These are phyloP conservation scores for Cotesia chilonis DNA, from an alignment of 1,140 invertebrate genomes.

Conservation along the genomic window DNA sequence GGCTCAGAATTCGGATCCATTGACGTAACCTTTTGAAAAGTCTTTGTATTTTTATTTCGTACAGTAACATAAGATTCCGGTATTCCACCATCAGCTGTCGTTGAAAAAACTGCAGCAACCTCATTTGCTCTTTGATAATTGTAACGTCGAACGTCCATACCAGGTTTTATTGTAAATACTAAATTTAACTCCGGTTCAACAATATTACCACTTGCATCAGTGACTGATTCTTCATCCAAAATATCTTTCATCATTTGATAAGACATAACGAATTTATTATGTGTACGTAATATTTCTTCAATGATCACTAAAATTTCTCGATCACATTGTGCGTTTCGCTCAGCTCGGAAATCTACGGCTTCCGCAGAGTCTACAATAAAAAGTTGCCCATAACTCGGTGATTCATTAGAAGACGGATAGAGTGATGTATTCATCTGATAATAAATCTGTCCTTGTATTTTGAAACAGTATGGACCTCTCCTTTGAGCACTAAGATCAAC, in stretches of 20 bases:
- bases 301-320: neutral
- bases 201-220: neutral
- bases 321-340: neutral
- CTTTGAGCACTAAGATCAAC: conserved; percentile 16
- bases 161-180: conserved; percentile 20
- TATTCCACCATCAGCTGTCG: conserved; percentile 28
- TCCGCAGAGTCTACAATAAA: conserved; percentile 19
- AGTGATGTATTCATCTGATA: conserved; percentile 16
- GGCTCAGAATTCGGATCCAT: neutral
- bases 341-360: conserved; percentile 1
- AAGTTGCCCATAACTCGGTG: conserved; percentile 17
- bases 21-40: neutral
- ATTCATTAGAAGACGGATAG: neutral
- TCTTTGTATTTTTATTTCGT: conserved; percentile 21
- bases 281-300: conserved; percentile 11
- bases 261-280: conserved; percentile 18
- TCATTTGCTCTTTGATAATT: conserved; percentile 26
- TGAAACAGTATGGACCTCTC: conserved; percentile 22
- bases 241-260: conserved; percentile 28
- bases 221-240: neutral
- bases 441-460: conserved; percentile 26
- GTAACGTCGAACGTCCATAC: conserved; percentile 19
- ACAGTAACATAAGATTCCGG: conserved; percentile 32
- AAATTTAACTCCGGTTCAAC: conserved; percentile 27
- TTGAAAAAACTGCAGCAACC: conserved; percentile 29